Percentiles rank a stretch among this genome's conserved stretches.
Evolutionary conservation across 35 echinoderm and acorn worm species (phyloP).

Genomic region (Lytechinus pictus): DNA sequence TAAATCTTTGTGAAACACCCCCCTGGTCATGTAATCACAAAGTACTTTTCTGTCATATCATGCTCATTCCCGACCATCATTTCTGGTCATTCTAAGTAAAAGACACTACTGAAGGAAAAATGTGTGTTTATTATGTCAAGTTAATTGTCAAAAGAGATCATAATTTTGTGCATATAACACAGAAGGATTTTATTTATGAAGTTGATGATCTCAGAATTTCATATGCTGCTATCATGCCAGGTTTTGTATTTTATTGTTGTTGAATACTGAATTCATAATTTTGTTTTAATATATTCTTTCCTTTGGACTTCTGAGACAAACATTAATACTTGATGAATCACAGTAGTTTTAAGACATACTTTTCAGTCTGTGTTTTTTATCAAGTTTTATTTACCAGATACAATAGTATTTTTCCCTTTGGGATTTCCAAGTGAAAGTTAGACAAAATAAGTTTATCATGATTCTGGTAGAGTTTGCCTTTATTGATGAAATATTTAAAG

Average conservation of each 20-base stretch:
- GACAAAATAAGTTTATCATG: too few species aligned
- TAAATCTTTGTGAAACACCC: too few species aligned
- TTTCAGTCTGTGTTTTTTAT: background rate
- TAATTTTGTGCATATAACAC: background rate
- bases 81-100: background rate
- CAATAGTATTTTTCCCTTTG: too few species aligned
- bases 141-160: background rate
- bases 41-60: background rate
- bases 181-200: background rate
- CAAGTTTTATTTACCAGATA: background rate
- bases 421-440: too few species aligned
- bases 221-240: background rate
- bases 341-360: background rate
- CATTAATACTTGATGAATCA: background rate
- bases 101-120: too few species aligned
- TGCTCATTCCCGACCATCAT: background rate
- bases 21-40: background rate
- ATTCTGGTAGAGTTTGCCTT: too few species aligned
- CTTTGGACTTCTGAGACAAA: background rate
- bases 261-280: too few species aligned
- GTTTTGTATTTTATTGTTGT: background rate
- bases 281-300: too few species aligned
- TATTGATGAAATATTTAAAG: too few species aligned
- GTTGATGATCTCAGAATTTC: too few species aligned
- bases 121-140: too few species aligned